These are phyloP conservation scores for Troglohyphantes excavatus DNA, from an alignment of 2,888 invertebrate genomes.

Conservation along the genomic window DNA sequence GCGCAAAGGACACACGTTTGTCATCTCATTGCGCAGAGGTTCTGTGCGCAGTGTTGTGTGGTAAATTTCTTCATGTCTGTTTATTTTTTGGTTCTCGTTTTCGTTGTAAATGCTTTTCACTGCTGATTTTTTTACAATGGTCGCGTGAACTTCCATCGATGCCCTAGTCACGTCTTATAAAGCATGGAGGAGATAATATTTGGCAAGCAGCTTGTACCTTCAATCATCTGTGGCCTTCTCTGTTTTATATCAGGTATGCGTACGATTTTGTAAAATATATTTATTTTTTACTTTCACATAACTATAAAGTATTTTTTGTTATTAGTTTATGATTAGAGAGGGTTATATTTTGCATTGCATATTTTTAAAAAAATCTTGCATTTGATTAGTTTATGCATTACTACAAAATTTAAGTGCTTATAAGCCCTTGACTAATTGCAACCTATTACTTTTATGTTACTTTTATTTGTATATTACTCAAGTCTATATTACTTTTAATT, in stretches of 20 bases:
- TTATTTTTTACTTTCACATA: background rate
- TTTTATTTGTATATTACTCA: no score
- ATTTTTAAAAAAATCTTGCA: background rate
- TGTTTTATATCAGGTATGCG: slow-evolving; percentile 73
- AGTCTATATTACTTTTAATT: no score
- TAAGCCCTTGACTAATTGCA: background rate
- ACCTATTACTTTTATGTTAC: background rate
- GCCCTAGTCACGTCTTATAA: slow-evolving; percentile 51
- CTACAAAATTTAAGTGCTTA: background rate
- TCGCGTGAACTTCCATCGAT: slow-evolving; percentile 68
- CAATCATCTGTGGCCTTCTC: slow-evolving; percentile 77
- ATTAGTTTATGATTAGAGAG: no score
- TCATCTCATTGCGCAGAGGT: slow-evolving; percentile 64
- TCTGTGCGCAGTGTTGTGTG: slow-evolving; percentile 67
- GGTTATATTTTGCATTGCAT: background rate
- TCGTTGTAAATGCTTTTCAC: slow-evolving; percentile 58
- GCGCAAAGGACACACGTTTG: slow-evolving; percentile 19
- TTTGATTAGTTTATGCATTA: background rate
- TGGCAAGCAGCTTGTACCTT: slow-evolving; percentile 69
- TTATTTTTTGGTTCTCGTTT: slow-evolving; percentile 74
- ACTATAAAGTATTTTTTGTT: background rate
- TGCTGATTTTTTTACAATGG: slow-evolving; percentile 52
- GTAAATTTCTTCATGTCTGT: slow-evolving; percentile 66
- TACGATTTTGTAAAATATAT: background rate
- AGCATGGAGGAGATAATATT: slow-evolving; percentile 72